Evolutionary conservation across 2,113 vertebrate genomes (phyloP).

Genomic region (Sinocyclocheilus anshuiensis): DNA sequence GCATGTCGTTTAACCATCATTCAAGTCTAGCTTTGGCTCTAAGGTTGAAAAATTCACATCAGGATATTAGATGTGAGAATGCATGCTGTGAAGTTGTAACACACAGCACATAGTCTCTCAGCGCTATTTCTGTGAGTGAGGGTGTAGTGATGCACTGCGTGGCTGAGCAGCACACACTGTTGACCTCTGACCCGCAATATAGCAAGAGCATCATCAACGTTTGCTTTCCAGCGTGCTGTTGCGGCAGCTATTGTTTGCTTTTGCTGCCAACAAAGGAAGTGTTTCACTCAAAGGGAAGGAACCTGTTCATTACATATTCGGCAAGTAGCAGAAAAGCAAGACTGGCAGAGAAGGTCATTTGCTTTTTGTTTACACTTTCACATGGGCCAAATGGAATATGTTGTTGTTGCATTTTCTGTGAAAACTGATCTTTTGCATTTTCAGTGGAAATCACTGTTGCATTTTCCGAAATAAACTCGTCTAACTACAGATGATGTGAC

Average conservation of each 20-base stretch:
- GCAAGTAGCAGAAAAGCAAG: constrained; percentile 29
- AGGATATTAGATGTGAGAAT: not conserved
- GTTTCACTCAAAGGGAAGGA: not conserved
- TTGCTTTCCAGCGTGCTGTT: constrained; percentile 25
- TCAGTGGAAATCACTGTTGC: constrained; percentile 14
- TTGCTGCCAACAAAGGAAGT: constrained; percentile 31
- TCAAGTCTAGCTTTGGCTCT: not conserved
- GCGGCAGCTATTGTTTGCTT: constrained; percentile 49
- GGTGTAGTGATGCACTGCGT: not conserved
- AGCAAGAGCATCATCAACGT: constrained; percentile 11
- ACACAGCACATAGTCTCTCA: no score
- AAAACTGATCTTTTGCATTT: constrained; percentile 42
- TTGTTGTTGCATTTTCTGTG: constrained; percentile 37
- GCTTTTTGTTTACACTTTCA: constrained; percentile 11
- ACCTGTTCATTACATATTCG: constrained; percentile 47
- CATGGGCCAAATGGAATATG: not conserved
- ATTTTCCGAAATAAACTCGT: constrained; percentile 19
- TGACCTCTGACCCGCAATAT: constrained; percentile 10
- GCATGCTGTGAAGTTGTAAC: not conserved
- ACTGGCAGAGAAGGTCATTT: constrained; percentile 3
- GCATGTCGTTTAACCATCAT: not conserved
- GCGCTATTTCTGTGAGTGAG: not conserved
- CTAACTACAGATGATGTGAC: not conserved
- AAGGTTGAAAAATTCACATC: not conserved
- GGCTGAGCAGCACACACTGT: not conserved